Evolutionary conservation across 2,888 invertebrate genomes (phyloP).

Genomic region (Ischnus inquisitorius): DNA sequence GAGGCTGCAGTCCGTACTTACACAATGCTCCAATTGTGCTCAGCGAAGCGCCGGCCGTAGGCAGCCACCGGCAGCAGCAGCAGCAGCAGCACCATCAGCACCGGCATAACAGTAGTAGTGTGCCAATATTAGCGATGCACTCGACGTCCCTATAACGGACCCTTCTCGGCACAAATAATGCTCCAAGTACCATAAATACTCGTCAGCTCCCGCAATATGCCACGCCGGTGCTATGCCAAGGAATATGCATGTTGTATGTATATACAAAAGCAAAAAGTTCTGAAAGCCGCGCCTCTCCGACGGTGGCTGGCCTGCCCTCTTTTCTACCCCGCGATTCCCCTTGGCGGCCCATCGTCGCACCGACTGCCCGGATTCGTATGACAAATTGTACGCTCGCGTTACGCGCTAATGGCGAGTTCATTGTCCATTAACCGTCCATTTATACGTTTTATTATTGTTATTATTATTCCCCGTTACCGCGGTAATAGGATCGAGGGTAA

Average conservation of each 20-base stretch:
- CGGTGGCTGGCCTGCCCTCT: constrained; percentile 38
- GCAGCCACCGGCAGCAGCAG: too few species aligned
- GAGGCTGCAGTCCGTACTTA: constrained; percentile 82
- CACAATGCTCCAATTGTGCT: constrained; percentile 83
- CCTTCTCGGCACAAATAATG: constrained; percentile 80
- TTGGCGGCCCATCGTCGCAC: constrained; percentile 14
- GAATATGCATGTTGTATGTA: constrained; percentile 63
- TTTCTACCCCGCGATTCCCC: background rate
- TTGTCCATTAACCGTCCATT: constrained; percentile 58
- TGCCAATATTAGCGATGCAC: constrained; percentile 83
- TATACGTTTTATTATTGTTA: constrained; percentile 33
- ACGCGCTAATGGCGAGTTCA: constrained; percentile 57
- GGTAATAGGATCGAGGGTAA: constrained; percentile 10
- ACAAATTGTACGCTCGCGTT: constrained; percentile 70
- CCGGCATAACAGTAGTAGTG: constrained; percentile 62
- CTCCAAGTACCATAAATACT: constrained; percentile 82
- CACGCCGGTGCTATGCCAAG: constrained; percentile 65
- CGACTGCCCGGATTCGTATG: constrained; percentile 64
- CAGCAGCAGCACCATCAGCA: constrained; percentile 42
- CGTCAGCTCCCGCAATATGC: constrained; percentile 81
- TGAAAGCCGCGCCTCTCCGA: constrained; percentile 48
- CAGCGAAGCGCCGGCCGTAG: constrained; percentile 80
- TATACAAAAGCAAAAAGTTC: constrained; percentile 55
- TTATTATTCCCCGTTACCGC: background rate
- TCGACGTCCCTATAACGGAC: constrained; percentile 81